These are phyloP conservation scores for Pogonomyrmex barbatus DNA, from an alignment of 1,140 invertebrate genomes.

Conservation along the genomic window DNA sequence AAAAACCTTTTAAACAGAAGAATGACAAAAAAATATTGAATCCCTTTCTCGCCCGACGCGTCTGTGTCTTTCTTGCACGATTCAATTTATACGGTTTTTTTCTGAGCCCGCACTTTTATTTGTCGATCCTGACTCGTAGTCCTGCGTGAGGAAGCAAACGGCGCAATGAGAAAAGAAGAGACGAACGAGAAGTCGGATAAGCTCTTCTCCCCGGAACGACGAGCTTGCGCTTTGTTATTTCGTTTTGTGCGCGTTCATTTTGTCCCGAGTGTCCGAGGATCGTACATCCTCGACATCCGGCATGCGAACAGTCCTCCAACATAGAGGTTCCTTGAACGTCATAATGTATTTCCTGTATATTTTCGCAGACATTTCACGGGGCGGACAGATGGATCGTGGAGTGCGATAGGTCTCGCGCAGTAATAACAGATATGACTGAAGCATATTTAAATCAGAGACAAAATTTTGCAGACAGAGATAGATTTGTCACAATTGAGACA, in stretches of 20 bases:
- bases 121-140: constrained; percentile 38
- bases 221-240: constrained; percentile 79
- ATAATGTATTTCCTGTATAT: constrained; percentile 67
- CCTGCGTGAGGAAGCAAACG: constrained; percentile 20
- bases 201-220: constrained; percentile 75
- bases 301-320: constrained; percentile 49
- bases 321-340: constrained; percentile 79
- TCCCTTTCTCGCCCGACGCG: constrained; percentile 20
- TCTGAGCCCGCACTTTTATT: constrained; percentile 30
- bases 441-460: constrained; percentile 34
- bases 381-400: constrained; percentile 19
- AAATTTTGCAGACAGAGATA: constrained; percentile 9
- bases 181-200: constrained; percentile 71
- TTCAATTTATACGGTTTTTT: constrained; percentile 60
- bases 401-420: background rate
- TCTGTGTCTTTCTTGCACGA: constrained; percentile 35
- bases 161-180: constrained; percentile 38
- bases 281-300: constrained; percentile 59
- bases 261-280: constrained; percentile 77
- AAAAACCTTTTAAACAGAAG: constrained; percentile 34
- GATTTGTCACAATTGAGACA: constrained; percentile 3
- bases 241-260: constrained; percentile 81
- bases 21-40: constrained; percentile 31
- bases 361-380: constrained; percentile 37
- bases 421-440: constrained; percentile 33